Base-by-base conservation (phyloP, 2,888 invertebrate species). In the Trichogramma evanescens region DNA sequence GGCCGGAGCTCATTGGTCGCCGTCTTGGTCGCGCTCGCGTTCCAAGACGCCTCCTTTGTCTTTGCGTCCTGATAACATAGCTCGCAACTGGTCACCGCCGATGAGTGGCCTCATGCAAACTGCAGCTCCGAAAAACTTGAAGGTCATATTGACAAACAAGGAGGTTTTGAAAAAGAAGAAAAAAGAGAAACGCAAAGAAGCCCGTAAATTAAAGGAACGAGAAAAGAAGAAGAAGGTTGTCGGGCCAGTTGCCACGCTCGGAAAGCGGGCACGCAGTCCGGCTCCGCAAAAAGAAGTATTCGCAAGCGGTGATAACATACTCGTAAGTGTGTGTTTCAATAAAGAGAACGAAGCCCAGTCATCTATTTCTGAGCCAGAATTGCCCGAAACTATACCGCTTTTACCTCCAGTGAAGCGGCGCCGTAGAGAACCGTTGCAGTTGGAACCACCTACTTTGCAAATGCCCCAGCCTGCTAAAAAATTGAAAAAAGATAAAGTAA, bases 281-380 rank as follows among this genome's bases (percentile, higher is more conserved):
- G 83, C 82, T 56, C 89, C 91, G 1, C 89, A 89, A 3, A 94
- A 94, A 76, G 93, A 93, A 79, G 92, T 95, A 4, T 94, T 93
- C 75, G 92, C 94, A 0, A 93, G 93, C 8, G 94, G 94, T 4
- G 92, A 94, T 78, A 94, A 93, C 75, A 94, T 95, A 71, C 83
- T 95, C 65, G 93, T 95, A 8, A 93, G 93, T 79, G 92, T 95
- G 13, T 93, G 92, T 77, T 95, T 94, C 78, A 89, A 89, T 74
- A 90, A 91, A 69, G 77, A 78, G 4, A 78, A 76, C 58, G 74
- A 71, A 43, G 68, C 61, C 7, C 71, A 69, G 59, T 49, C 52
- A 0, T 67, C 63, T 4, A 61, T 67, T 4, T 70, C 66, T 4
- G 42, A 67, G 0, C 70, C 73, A 4, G 76, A 77, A 54, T 54